phyloP scores from a whole-genome alignment of 2,113 vertebrate genomes.

The Arizona elegans region DNA sequence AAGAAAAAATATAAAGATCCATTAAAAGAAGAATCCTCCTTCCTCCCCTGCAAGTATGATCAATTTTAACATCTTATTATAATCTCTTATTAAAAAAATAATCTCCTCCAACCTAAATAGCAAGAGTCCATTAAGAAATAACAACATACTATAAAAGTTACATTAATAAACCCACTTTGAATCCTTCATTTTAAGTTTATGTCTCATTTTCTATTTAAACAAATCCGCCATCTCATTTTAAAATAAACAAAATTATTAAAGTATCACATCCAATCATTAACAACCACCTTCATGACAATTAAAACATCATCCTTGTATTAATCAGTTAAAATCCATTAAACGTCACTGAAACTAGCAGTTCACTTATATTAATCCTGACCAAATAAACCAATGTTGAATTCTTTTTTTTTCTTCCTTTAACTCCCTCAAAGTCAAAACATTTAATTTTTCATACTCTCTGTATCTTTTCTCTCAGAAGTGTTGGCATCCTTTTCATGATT shows the following conservation, averaged over 20 bases:
- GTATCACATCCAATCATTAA: neutral
- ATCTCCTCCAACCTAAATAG: neutral
- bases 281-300: neutral
- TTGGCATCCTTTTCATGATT: neutral
- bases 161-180: neutral
- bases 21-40: neutral
- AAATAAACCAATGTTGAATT: neutral
- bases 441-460: neutral
- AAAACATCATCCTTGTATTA: neutral
- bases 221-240: neutral
- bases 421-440: neutral
- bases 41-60: neutral
- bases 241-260: neutral
- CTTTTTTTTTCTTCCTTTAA: neutral
- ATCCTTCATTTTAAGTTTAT: neutral
- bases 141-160: neutral
- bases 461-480: neutral
- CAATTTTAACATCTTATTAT: neutral
- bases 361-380: neutral
- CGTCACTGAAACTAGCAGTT: neutral
- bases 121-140: neutral
- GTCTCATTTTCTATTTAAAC: neutral
- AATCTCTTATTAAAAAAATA: neutral
- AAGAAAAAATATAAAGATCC: neutral
- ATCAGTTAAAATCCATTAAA: neutral